These are phyloP conservation scores for Rostratula benghalensis DNA, from an alignment of 2,113 vertebrate genomes.

Conservation along the genomic window DNA sequence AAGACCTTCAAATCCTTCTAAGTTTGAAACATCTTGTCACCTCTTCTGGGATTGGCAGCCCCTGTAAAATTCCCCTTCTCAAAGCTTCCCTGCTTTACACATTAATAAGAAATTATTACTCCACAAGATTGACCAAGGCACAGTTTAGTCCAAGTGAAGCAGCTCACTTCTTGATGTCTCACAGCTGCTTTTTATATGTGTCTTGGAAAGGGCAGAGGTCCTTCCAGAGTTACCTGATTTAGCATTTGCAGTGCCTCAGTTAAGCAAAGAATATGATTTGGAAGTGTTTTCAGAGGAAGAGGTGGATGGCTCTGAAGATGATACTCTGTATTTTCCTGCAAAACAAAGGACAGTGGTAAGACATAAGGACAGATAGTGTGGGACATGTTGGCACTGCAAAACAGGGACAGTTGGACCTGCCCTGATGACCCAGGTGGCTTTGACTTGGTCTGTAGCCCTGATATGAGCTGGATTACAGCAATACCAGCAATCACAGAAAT, in stretches of 20 bases:
- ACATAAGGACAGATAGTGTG: neutral
- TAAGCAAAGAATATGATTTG: slow-evolving; percentile 74
- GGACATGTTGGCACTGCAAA: neutral
- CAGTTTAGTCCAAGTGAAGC: neutral
- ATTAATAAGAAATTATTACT: neutral
- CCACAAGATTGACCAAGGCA: slow-evolving; percentile 3
- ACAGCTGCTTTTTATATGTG: neutral
- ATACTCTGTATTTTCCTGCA: slow-evolving; percentile 77
- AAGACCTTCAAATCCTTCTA: neutral
- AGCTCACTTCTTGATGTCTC: neutral
- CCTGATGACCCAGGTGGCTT: neutral
- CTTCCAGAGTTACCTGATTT: neutral
- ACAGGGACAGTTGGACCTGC: neutral
- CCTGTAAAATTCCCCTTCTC: neutral
- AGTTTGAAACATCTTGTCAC: neutral
- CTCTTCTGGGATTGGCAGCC: neutral
- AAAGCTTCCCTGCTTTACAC: neutral
- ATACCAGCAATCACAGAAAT: neutral
- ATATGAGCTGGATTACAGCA: neutral
- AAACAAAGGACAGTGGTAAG: slow-evolving; percentile 1
- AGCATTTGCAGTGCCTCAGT: slow-evolving; percentile 52
- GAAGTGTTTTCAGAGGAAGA: slow-evolving; percentile 75
- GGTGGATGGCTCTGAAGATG: slow-evolving; percentile 72
- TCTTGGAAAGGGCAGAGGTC: neutral
- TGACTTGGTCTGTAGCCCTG: neutral